These are phyloP conservation scores for Patella depressa DNA, from an alignment of 2,888 invertebrate genomes.

Conservation along the genomic window DNA sequence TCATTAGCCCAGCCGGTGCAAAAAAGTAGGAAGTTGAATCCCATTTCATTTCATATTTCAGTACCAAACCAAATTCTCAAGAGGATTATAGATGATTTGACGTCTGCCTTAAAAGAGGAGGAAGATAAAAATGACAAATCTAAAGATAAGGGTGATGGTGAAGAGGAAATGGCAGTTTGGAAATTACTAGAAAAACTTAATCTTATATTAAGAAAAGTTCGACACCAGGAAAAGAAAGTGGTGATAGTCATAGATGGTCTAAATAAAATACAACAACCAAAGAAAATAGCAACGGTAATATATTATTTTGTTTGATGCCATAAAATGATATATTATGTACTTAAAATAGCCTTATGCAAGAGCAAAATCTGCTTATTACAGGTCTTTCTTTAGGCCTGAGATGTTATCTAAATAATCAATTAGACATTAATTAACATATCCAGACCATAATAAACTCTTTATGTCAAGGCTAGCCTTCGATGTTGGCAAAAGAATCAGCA, in stretches of 20 bases:
- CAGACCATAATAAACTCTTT: too few species aligned
- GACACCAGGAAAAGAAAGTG: constrained; percentile 30
- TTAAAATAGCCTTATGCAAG: too few species aligned
- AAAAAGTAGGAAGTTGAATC: too few species aligned
- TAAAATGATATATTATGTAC: too few species aligned
- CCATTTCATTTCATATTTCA: not conserved
- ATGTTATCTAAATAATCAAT: too few species aligned
- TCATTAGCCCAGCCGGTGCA: too few species aligned
- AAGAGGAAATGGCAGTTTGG: not conserved
- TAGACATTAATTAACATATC: too few species aligned
- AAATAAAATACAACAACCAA: constrained; percentile 41
- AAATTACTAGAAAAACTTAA: constrained; percentile 1
- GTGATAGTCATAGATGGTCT: constrained; percentile 49
- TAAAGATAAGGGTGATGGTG: not conserved
- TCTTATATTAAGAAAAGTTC: constrained; percentile 5
- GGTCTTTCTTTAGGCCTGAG: too few species aligned
- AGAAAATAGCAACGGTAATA: constrained; percentile 48
- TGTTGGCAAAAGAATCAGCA: too few species aligned
- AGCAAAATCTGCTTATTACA: too few species aligned
- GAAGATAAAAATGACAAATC: not conserved
- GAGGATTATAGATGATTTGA: not conserved
- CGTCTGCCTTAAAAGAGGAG: not conserved
- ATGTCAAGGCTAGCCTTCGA: too few species aligned
- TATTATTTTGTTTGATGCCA: not conserved
- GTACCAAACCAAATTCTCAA: not conserved